Evolutionary conservation across 2,888 invertebrate genomes (phyloP).

Genomic region (Apotomis betuletana): DNA sequence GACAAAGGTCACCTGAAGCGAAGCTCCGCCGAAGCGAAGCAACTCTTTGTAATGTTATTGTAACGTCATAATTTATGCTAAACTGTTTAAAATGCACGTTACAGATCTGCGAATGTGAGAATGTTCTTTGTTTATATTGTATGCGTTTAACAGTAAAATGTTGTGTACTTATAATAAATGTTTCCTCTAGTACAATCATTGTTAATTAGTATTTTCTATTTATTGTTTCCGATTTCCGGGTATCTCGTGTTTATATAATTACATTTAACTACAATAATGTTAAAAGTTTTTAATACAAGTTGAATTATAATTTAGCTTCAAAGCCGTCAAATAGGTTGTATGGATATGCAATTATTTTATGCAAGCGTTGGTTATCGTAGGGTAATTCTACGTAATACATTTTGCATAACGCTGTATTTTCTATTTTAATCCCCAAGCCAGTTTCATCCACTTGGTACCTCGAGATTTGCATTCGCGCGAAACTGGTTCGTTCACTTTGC

Average conservation of each 20-base stretch:
- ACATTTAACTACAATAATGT: too few species aligned
- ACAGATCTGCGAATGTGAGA: conserved; percentile 49
- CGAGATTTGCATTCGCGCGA: conserved; percentile 75
- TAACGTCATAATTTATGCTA: conserved; percentile 66
- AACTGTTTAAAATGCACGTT: conserved; percentile 56
- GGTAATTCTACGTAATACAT: background rate
- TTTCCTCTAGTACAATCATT: background rate
- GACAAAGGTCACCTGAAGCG: conserved; percentile 5
- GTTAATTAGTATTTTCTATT: background rate
- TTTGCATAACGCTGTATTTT: background rate
- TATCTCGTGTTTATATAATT: background rate
- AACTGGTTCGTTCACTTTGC: conserved; percentile 69
- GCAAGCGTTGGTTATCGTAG: too few species aligned
- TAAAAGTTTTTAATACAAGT: too few species aligned
- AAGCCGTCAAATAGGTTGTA: too few species aligned
- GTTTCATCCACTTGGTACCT: conserved; percentile 53
- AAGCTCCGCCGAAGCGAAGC: conserved; percentile 59
- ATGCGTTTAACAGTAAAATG: conserved; percentile 11
- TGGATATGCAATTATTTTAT: too few species aligned
- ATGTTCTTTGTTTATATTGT: conserved; percentile 21
- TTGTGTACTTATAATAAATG: background rate
- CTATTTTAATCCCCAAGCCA: conserved; percentile 46
- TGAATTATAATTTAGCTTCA: too few species aligned
- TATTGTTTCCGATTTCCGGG: conserved; percentile 17
- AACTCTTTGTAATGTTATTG: conserved; percentile 54